Evolutionary conservation across 2,888 invertebrate species (phyloP).

Genomic region (Microlaimidae sp.): DNA sequence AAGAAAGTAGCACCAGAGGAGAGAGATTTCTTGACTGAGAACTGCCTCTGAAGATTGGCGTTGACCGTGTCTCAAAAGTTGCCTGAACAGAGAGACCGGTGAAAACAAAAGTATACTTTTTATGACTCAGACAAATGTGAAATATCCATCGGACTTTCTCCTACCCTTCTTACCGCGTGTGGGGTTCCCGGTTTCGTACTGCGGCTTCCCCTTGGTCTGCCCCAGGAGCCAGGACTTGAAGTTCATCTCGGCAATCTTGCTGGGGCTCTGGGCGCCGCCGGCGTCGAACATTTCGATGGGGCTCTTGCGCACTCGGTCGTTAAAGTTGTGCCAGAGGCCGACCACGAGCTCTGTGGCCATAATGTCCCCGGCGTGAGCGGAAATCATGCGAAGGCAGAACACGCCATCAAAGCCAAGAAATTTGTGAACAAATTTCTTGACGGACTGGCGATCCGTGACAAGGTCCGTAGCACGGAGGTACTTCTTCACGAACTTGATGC

Average conservation of each 20-base stretch:
- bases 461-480: constrained; percentile 35
- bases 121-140: constrained; percentile 35
- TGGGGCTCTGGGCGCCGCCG: constrained; percentile 31
- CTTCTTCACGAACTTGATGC: constrained; percentile 35
- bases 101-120: too few species aligned
- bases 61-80: too few species aligned
- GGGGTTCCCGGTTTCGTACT: constrained; percentile 31
- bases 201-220: constrained; percentile 25
- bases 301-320: constrained; percentile 34
- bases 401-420: constrained; percentile 35
- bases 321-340: constrained; percentile 35
- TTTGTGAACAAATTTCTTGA: constrained; percentile 36
- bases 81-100: too few species aligned
- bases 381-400: constrained; percentile 36
- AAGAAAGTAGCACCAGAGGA: too few species aligned
- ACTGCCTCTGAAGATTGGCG: too few species aligned
- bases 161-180: constrained; percentile 30
- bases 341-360: constrained; percentile 35
- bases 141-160: constrained; percentile 35
- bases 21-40: too few species aligned
- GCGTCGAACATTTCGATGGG: constrained; percentile 37
- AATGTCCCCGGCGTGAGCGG: constrained; percentile 35
- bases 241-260: constrained; percentile 31
- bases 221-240: constrained; percentile 31
- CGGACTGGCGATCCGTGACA: constrained; percentile 34